Base-by-base conservation (phyloP, 2,113 vertebrate species). In the Opisthocomus hoazin region DNA sequence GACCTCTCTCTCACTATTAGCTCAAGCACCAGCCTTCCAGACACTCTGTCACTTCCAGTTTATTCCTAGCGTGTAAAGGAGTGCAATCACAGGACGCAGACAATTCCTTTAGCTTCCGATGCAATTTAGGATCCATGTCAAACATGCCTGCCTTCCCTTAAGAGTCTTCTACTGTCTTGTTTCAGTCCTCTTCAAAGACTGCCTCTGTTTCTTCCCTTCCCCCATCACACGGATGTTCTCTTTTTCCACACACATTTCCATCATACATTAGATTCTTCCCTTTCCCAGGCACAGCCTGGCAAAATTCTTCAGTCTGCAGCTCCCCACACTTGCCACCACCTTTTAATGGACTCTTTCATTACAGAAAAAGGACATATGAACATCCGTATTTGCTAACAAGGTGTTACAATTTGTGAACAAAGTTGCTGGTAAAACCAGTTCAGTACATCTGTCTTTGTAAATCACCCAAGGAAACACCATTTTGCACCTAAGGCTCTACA, bases 281-380 rank as follows among this genome's bases (percentile, higher is more conserved):
- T 69, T 92, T 89, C 39, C 46, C 39, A 75, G 71, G 81, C 71
- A 94, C 64, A 87, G 56, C 15, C 46, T 29, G 34, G 36, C 53
- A 90, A 87, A 86, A 87, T 92, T 83, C 68, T 92, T 95, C 60
- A 64, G 60, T 71, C 60, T 96, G 83, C 53, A 82, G 24, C 18
- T 71, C 75, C n/a, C n/a, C 58, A 58, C 75, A 86, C 21, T 86
- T 93, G 71, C 75, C 65, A 87, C 34, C 87, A 60, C 37, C 21
- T 81, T 84, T 84, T 60, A 70, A 43, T 39, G 50, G 41, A 73
- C 24, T 24, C 46, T 77, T 77, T 77, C 76, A 73, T n/a, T 73
- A 53, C 0, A 1, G 65, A 80, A 89, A 75, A 45, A 34, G 37
- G 34, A 86, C 9, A 46, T 6, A 56, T 2, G 7, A 86, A 84